Percentiles rank a stretch among this genome's conserved stretches.
Conservation (phyloP, 2,113 vertebrate species). For the Paradisaea rubra region DNA sequence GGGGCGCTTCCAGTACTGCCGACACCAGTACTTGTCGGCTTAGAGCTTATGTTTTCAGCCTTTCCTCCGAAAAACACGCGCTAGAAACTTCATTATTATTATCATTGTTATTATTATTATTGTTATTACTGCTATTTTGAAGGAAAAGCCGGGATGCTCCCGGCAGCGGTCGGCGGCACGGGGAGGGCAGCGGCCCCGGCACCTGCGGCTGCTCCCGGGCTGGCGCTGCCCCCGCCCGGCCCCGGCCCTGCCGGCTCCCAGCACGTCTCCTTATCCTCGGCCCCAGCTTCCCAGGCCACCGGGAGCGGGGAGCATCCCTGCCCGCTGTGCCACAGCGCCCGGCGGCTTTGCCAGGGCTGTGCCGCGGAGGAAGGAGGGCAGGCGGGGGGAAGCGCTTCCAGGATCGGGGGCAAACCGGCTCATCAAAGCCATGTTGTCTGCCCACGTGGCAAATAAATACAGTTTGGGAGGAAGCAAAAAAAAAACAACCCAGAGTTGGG, state of each 20-base stretch:
- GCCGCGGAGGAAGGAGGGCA: background rate
- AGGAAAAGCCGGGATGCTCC: background rate
- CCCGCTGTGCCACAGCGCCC: background rate
- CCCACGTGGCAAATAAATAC: background rate
- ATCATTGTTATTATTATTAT: background rate
- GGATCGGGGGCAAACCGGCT: too few relatives aligned
- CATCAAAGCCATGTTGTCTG: rapidly evolving
- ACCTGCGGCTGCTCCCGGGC: background rate
- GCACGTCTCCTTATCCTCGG: background rate
- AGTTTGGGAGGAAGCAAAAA: background rate
- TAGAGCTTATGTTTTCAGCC: background rate
- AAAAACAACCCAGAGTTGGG: background rate
- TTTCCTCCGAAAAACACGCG: background rate
- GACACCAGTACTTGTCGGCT: background rate
- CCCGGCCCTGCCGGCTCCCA: background rate
- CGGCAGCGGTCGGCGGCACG: background rate
- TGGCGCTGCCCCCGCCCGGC: background rate
- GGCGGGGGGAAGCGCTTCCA: background rate
- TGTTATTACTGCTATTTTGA: background rate
- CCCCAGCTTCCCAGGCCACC: background rate
- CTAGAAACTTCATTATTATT: background rate
- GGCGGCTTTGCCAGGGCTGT: background rate
- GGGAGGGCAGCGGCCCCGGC: background rate
- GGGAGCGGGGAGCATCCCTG: background rate
- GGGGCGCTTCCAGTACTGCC: background rate